Evolutionary conservation across 2,888 invertebrate genomes (phyloP).

Genomic region (Gerris lacustris): DNA sequence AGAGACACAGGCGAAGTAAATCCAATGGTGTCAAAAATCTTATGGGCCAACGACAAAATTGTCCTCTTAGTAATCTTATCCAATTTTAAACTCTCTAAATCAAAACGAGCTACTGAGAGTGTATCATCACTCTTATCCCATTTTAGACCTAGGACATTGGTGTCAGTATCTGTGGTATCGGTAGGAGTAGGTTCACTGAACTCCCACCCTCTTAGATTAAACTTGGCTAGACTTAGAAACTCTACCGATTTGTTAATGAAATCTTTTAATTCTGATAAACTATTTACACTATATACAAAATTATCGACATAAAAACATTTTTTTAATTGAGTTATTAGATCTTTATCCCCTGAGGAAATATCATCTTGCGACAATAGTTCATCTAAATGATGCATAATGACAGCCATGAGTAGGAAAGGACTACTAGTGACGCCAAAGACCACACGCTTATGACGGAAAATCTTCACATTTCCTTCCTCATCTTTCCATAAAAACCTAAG

Average conservation of each 20-base stretch:
- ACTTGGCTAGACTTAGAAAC: neutral
- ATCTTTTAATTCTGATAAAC: conserved; percentile 3
- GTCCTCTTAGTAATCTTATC: neutral
- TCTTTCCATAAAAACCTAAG: conserved; percentile 29
- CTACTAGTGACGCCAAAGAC: conserved; percentile 22
- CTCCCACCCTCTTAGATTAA: conserved; percentile 7
- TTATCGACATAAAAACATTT: conserved; percentile 20
- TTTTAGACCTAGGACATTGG: neutral
- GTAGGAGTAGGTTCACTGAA: neutral
- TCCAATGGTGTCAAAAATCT: neutral
- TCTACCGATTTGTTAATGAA: neutral
- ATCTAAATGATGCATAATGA: conserved; percentile 18
- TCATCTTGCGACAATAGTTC: neutral
- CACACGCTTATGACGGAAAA: conserved; percentile 18
- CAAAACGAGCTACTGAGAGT: neutral
- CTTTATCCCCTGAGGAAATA: neutral
- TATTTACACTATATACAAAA: conserved; percentile 12
- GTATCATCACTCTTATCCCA: neutral
- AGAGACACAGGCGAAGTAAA: neutral
- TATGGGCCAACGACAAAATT: neutral
- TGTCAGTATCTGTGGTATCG: neutral
- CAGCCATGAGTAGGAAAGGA: conserved; percentile 21
- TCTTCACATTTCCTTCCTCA: conserved; percentile 7
- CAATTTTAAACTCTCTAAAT: neutral
- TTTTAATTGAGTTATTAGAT: conserved; percentile 6